These are phyloP conservation scores for Agonopterix arenella DNA, from an alignment of 2,888 invertebrate species.

Conservation along the genomic window DNA sequence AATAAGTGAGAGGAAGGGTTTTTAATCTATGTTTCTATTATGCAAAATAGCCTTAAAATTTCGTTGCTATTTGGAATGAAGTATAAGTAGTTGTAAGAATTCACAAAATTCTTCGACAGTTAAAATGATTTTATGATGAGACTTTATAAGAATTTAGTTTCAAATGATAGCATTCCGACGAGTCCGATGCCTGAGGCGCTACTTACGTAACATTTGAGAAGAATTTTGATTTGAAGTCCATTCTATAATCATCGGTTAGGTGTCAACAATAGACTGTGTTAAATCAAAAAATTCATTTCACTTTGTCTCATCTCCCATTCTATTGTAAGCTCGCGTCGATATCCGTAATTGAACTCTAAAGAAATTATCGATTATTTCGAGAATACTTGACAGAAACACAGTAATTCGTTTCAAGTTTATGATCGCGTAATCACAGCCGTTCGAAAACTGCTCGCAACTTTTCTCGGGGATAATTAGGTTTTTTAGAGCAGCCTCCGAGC, in stretches of 20 bases:
- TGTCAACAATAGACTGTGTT: constrained; percentile 26
- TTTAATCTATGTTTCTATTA: too few species aligned
- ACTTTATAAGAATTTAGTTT: too few species aligned
- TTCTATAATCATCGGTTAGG: constrained; percentile 19
- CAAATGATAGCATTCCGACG: not conserved
- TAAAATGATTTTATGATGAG: too few species aligned
- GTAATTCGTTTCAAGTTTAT: constrained; percentile 40
- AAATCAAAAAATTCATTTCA: constrained; percentile 35
- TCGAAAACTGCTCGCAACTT: constrained; percentile 14
- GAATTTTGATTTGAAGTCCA: constrained; percentile 17
- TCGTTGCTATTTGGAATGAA: too few species aligned
- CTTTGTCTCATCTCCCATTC: constrained; percentile 24
- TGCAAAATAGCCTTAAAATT: too few species aligned
- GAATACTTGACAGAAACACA: constrained; percentile 40
- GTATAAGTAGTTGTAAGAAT: too few species aligned
- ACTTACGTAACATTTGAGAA: constrained; percentile 16
- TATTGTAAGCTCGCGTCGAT: constrained; percentile 31
- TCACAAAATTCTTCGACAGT: too few species aligned
- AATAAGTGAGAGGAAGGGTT: too few species aligned
- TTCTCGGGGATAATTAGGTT: constrained; percentile 38
- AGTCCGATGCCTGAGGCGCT: not conserved
- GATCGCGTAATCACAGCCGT: constrained; percentile 41
- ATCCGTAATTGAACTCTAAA: constrained; percentile 30
- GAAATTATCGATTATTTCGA: constrained; percentile 32
- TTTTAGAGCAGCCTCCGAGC: constrained; percentile 32